Evolutionary conservation across 2,888 invertebrate species (phyloP), one percentile per base, ranked within the genome.

Genomic region (Sminthurides aquaticus): DNA sequence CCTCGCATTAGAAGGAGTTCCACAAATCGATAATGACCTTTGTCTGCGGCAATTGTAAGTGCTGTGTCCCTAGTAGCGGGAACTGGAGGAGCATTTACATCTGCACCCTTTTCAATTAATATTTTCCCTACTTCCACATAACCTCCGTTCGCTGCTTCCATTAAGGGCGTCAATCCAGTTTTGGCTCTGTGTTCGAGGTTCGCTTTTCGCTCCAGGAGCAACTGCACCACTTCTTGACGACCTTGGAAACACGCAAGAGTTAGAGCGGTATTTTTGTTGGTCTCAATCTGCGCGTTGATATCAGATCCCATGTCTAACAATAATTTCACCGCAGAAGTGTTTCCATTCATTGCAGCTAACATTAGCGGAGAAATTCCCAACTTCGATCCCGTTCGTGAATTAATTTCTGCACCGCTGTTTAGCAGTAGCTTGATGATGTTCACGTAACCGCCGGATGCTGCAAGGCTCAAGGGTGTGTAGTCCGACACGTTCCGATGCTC

Each of bases 231-330:
- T 79, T 99, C 99, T 79, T 97, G 95, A 52, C 98, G 86, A 73
- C 99, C 98, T 86, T 98, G 98, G 82, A 99, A 98, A 81, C 98
- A 98, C 48, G 99, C 99, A 74, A 99, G 84, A 48, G 98, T 99
- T 74, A 99, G 84, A 28, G 99, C 99, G 27, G 99, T 99, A 80
- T 99, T 99, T 65, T 97, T 85, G 80, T 99, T 99, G 52, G 99
- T 99, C 82, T 99, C 99, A 76, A 99, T 99, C 83, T 95, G 95
- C 72, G 99, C 98, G 82, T 99, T 99, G 76, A 99, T 99, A 79
- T 99, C 99, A 76, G 95, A 95, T 72, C 98, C 98, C 87, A 93
- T 93, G 80, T 99, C 98, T 66, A 99, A 84, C 65, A 99, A 83
- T 69, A 98, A 81, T 76, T 92, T 90, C 55, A 98, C 98, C 54